Evolutionary conservation across 1,140 invertebrate species (phyloP), one percentile per base, ranked within the genome.

Genomic region (Telenomus remus): DNA sequence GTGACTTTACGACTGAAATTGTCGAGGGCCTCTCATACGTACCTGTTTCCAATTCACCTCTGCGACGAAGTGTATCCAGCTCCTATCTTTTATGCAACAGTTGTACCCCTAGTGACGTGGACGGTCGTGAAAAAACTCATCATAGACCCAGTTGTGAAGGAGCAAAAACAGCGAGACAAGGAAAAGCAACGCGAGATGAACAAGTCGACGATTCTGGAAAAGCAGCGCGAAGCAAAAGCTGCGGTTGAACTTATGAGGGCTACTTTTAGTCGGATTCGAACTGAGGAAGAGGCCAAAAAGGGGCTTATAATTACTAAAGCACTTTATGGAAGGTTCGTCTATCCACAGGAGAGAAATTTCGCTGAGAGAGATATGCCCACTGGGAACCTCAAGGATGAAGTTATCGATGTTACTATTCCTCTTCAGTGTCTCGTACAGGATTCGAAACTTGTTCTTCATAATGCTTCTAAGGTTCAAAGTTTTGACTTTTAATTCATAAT

Each of bases 391-490:
- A 71, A 86, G 80, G 79, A 84, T 9, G 93, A 95, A 80, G 90
- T 95, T 8, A 94, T 98, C 55, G 96, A 98, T 87, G 97, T 99
- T 1, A 97, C 95, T 2, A 91, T 98, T 77, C 96, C 96, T 0
- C 81, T 99, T 12, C 98, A 99, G 84, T 97, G 96, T 82, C 90
- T 98, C 70, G 95, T 98, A 14, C 96, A 95, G 82, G 95, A 98
- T 83, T 96, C 96, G 3, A 94, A 93, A 84, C 88, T 99, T 9
- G 91, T 95, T 46, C 88, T 99, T 19, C 93, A 97, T 68, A 93
- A 95, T 77, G 91, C 93, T 12, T 93, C 94, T 16, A 98, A 98
- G 92, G 96, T 98, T 87, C 80, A 74, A 35, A 35, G 10, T 10
- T 5, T 6, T 35, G 5, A 35, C 10, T 35, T 35, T 35, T n/a